Conservation (phyloP, 2,888 invertebrate species). For the Calliopum simillimum region DNA sequence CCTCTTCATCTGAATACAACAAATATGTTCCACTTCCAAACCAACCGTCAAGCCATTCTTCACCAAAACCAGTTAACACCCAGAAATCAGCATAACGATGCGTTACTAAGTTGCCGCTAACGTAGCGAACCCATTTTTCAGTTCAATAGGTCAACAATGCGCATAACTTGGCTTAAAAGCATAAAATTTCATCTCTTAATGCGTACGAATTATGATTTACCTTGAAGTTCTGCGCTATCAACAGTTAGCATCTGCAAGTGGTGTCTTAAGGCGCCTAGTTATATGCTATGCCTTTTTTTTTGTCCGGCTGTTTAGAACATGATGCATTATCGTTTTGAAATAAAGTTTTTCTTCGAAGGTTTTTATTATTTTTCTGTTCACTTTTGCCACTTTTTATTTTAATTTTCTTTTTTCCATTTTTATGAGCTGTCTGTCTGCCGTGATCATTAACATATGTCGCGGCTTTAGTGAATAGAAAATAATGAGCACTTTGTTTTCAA, state of each 20-base stretch:
- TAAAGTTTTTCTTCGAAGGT: too few relatives aligned
- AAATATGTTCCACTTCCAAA: neutral
- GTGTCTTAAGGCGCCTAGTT: conserved; percentile 14
- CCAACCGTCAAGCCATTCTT: neutral
- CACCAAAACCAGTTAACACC: conserved; percentile 21
- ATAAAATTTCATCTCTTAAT: neutral
- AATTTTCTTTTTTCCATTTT: too few relatives aligned
- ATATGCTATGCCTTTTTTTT: conserved; percentile 10
- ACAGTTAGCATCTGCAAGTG: neutral
- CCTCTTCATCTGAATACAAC: too few relatives aligned
- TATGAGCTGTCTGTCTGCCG: too few relatives aligned
- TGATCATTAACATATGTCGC: too few relatives aligned
- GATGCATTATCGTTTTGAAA: too few relatives aligned
- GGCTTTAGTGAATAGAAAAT: neutral
- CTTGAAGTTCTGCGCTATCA: neutral
- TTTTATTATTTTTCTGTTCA: too few relatives aligned
- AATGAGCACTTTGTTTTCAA: conserved; percentile 11
- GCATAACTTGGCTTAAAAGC: conserved; percentile 33
- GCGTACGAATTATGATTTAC: neutral
- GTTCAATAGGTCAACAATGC: conserved; percentile 66
- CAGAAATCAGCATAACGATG: conserved; percentile 1
- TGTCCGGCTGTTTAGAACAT: too few relatives aligned
- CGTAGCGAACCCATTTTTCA: conserved; percentile 47
- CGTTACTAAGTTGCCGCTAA: neutral
- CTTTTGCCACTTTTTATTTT: too few relatives aligned